Conservation (phyloP, 2,113 vertebrate species). For the Campylomormyrus numenius region DNA sequence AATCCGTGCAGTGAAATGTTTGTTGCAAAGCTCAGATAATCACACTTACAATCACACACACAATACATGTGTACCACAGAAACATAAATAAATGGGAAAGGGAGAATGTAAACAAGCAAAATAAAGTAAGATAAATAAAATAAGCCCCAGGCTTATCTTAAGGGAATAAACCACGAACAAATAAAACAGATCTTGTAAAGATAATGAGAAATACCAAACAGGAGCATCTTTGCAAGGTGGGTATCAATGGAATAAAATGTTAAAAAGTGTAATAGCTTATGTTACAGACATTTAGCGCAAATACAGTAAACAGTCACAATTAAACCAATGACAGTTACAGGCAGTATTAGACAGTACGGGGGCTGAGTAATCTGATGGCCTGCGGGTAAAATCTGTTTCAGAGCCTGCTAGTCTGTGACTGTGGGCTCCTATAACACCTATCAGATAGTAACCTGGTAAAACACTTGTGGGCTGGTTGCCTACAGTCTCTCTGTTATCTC, state of each 20-base stretch:
- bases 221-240: neutral
- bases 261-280: neutral
- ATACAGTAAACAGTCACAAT: neutral
- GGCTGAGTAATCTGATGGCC: neutral
- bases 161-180: neutral
- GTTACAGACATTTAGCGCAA: neutral
- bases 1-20: neutral
- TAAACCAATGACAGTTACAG: neutral
- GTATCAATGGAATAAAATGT: neutral
- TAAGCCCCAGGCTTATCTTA: neutral
- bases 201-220: neutral
- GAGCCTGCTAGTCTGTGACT: neutral
- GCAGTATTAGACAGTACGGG: neutral
- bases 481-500: neutral
- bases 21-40: neutral
- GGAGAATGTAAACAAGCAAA: neutral
- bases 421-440: neutral
- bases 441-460: neutral
- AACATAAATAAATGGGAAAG: neutral
- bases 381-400: neutral
- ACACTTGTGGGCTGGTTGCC: neutral
- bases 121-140: neutral
- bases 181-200: neutral
- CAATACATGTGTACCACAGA: neutral
- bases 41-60: neutral